Base-by-base conservation (phyloP, 1,140 invertebrate genomes). In the Plectus sambesii region DNA sequence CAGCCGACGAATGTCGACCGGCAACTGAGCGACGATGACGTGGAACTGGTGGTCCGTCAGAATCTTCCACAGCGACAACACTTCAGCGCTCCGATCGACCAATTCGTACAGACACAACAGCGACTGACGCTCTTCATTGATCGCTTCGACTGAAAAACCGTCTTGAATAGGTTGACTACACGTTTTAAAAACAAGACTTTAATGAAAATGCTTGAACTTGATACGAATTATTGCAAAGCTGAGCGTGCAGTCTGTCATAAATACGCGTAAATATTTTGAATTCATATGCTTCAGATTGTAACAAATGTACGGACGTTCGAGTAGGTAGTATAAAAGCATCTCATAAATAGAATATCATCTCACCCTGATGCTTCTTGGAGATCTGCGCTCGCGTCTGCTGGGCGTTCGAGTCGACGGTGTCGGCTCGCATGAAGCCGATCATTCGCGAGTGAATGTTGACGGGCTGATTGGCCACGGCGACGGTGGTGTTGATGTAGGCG, bases 21-120 rank as follows among this genome's bases (percentile, higher is more conserved):
- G 60, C 22, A 69, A 58, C 38, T 47, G 42, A 5, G 66, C 59
- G 8, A 72, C 80, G 39, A 96, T 78, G 24, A 82, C 75, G 63
- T 89, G 82, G 63, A 96, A 83, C 64, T 90, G 83, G 71, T 96
- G 88, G 63, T 93, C 86, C 62, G 81, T 84, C 0, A 96, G 70
- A 33, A 97, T 81, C 65, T 84, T 84, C 86, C 88, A 92, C n/a
- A 97, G 72, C 23, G 83, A 84, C 27, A 96, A 72, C 57, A 92
- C 83, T 74, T 98, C 88, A 62, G 82, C 82, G 2, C 82, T 78
- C 64, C 87, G 80, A 47, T 77, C 78, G 22, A 89, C 77, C 56
- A 90, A 80, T 29, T 79, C 74, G 68, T 81, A 80, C 1, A 92
- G 68, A 17, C 83, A 78, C 49, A 81, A 79, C 23, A 92, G 69